phyloP scores from a whole-genome alignment of 2,888 invertebrate species.

The Macrosoma leucophasiata region DNA sequence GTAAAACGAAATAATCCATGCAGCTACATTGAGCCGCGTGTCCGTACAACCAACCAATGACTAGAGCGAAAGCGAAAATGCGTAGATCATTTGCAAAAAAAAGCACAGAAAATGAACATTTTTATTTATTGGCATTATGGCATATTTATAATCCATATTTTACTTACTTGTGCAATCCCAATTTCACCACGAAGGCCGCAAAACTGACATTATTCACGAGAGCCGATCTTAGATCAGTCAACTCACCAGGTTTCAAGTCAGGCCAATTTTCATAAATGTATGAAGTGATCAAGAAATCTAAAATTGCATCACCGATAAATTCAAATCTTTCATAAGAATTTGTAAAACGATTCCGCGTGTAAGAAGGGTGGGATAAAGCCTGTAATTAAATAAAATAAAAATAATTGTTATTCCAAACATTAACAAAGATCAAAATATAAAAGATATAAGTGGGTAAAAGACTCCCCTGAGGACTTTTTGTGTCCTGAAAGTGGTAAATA shows the following conservation, averaged over 20 bases:
- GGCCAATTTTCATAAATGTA: conserved; percentile 88
- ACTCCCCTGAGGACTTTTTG: too few relatives aligned
- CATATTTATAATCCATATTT: conserved; percentile 14
- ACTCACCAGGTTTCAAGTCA: conserved; percentile 84
- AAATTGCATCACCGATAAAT: conserved; percentile 92
- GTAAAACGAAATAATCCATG: too few relatives aligned
- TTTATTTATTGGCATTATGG: too few relatives aligned
- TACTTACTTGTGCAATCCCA: conserved; percentile 87
- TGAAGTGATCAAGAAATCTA: conserved; percentile 92
- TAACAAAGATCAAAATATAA: too few relatives aligned
- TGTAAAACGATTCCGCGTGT: conserved; percentile 86
- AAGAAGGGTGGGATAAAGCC: conserved; percentile 96
- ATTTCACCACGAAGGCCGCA: conserved; percentile 90
- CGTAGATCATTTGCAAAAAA: too few relatives aligned
- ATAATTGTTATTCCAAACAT: too few relatives aligned
- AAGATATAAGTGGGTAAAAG: too few relatives aligned
- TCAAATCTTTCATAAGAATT: conserved; percentile 94
- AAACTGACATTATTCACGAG: conserved; percentile 98
- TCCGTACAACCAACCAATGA: too few relatives aligned
- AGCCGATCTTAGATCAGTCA: conserved; percentile 96
- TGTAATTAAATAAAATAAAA: conserved; percentile 42
- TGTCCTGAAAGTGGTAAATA: too few relatives aligned
- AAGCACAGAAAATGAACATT: too few relatives aligned
- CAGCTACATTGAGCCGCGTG: too few relatives aligned
- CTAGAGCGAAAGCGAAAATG: too few relatives aligned